Evolutionary conservation across 2,797 vertebrate species (phyloP).

Genomic region (Ctenopoma multispine): DNA sequence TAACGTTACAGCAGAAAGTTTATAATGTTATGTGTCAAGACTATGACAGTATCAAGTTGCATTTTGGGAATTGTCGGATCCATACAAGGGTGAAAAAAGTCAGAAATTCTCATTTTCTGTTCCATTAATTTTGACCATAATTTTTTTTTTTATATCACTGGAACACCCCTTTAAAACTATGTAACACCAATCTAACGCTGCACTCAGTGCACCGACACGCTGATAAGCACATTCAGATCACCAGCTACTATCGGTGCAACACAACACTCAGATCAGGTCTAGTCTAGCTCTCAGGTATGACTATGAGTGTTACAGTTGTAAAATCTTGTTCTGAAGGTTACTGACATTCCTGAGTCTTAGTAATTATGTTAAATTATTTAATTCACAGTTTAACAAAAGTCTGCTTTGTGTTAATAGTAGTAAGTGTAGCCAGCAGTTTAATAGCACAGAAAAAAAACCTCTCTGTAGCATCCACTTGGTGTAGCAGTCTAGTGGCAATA

Average conservation of each 20-base stretch:
- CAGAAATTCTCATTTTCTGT: not conserved
- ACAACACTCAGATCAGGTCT: constrained; percentile 49
- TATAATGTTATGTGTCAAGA: no score
- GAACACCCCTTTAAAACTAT: constrained; percentile 16
- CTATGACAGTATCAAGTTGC: not conserved
- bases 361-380: not conserved
- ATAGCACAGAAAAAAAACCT: not conserved
- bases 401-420: constrained; percentile 1
- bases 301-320: constrained; percentile 42
- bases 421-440: constrained; percentile 22
- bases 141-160: constrained; percentile 8
- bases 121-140: accelerated
- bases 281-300: constrained; percentile 72
- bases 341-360: constrained; percentile 39
- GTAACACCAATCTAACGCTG: not conserved
- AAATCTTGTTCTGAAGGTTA: constrained; percentile 27
- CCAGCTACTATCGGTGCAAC: constrained; percentile 54
- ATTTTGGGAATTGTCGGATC: constrained; percentile 13
- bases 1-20: no score
- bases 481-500: constrained; percentile 27
- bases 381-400: not conserved
- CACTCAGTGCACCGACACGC: not conserved
- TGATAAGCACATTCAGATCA: constrained; percentile 36
- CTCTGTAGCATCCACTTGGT: constrained; percentile 34
- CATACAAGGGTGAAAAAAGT: not conserved